Conservation (phyloP, 1,140 invertebrate species). For the Drosophila pandora region DNA sequence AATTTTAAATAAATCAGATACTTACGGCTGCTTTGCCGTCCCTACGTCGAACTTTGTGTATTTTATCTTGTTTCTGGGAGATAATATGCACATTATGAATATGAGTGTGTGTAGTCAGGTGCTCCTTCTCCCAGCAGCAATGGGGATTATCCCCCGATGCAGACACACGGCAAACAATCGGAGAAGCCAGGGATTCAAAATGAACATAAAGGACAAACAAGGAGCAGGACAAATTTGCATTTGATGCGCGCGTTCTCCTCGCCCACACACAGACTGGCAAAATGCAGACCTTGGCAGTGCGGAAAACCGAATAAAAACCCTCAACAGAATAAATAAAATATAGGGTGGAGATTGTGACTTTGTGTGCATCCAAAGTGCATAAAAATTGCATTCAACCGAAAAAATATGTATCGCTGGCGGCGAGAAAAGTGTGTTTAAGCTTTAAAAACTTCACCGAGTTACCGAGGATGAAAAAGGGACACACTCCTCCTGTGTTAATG, state of each 20-base stretch:
- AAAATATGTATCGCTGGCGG: not conserved
- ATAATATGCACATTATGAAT: constrained; percentile 19
- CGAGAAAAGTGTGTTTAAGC: constrained; percentile 10
- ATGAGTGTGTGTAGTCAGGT: constrained; percentile 28
- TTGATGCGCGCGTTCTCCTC: constrained; percentile 55
- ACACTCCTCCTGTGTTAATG: not conserved
- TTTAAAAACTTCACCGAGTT: constrained; percentile 3
- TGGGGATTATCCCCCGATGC: constrained; percentile 41
- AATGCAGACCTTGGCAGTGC: constrained; percentile 22
- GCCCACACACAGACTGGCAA: constrained; percentile 11
- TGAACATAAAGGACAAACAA: constrained; percentile 26
- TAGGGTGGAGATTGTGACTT: constrained; percentile 22
- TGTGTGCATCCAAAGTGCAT: constrained; percentile 27
- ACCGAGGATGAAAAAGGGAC: not conserved
- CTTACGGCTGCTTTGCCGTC: not conserved
- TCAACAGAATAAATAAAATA: constrained; percentile 46
- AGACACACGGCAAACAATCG: constrained; percentile 52
- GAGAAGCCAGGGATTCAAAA: constrained; percentile 11
- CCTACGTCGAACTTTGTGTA: not conserved
- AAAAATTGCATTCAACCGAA: constrained; percentile 35
- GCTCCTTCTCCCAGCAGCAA: constrained; percentile 1
- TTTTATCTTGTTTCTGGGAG: constrained; percentile 28
- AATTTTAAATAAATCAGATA: not conserved
- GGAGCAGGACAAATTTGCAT: constrained; percentile 62
- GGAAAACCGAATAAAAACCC: constrained; percentile 23